These are phyloP conservation scores for Molorchus minor DNA, from an alignment of 2,888 invertebrate species.

Conservation along the genomic window DNA sequence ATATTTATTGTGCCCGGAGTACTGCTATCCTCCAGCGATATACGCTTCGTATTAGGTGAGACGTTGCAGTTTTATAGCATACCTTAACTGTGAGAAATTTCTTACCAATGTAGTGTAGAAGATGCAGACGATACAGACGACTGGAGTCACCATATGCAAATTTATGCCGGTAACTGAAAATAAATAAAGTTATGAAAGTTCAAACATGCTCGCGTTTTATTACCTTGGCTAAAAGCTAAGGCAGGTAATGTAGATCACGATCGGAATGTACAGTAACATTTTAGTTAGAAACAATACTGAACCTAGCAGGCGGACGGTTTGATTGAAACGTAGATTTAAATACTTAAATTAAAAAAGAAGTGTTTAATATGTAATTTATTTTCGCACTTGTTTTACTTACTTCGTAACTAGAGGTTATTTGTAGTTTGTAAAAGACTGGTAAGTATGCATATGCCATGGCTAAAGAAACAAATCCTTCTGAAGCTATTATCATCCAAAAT, in stretches of 20 bases:
- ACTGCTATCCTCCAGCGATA: constrained; percentile 41
- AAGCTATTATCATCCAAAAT: constrained; percentile 72
- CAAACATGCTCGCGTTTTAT: constrained; percentile 21
- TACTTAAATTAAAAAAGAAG: constrained; percentile 67
- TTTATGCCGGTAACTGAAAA: constrained; percentile 82
- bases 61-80: constrained; percentile 17
- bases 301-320: constrained; percentile 73
- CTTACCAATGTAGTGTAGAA: constrained; percentile 91
- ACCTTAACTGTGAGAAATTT: constrained; percentile 12
- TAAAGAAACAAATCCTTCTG: constrained; percentile 73
- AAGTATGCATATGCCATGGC: constrained; percentile 74
- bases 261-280: constrained; percentile 81
- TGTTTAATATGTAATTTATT: constrained; percentile 20
- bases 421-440: constrained; percentile 78
- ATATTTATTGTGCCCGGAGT: constrained; percentile 41
- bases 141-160: constrained; percentile 79
- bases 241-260: constrained; percentile 91
- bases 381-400: constrained; percentile 60
- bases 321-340: constrained; percentile 73
- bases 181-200: constrained; percentile 28
- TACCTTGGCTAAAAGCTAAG: constrained; percentile 84
- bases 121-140: constrained; percentile 87
- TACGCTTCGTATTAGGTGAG: constrained; percentile 40
- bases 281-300: constrained; percentile 76
- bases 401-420: constrained; percentile 80